Conservation (phyloP, 2,113 vertebrate genomes). For the Manacus vitellinus region DNA sequence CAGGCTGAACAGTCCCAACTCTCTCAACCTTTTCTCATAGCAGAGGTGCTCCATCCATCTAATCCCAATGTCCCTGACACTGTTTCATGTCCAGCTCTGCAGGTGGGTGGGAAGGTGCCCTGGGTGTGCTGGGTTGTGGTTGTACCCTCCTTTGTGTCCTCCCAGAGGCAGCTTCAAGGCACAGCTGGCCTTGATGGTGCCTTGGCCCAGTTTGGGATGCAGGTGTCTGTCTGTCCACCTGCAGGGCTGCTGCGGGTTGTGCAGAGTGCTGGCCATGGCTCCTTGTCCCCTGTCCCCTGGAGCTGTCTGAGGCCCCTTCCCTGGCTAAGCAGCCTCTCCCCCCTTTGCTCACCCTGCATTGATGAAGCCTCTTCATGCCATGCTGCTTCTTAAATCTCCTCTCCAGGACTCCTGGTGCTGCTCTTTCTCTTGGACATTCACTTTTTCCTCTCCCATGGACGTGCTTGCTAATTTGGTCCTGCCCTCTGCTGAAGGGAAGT, state of each 20-base stretch:
- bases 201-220: background rate
- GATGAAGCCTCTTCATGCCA: background rate
- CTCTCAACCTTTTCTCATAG: background rate
- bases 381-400: background rate
- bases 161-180: background rate
- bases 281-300: background rate
- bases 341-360: background rate
- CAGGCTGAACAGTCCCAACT: background rate
- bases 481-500: background rate
- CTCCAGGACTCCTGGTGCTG: background rate
- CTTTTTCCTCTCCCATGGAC: background rate
- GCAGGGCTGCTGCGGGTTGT: background rate
- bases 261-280: background rate
- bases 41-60: background rate
- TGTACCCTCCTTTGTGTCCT: background rate
- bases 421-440: background rate
- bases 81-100: background rate
- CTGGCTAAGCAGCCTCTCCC: background rate
- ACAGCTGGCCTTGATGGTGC: background rate
- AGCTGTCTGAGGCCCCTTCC: background rate
- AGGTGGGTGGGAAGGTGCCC: background rate
- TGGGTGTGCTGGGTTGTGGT: background rate
- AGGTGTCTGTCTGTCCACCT: background rate
- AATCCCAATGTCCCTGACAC: background rate
- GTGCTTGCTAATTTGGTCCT: background rate